phyloP scores from a whole-genome alignment of 2,888 invertebrate species.

The Eupithecia subumbrata region DNA sequence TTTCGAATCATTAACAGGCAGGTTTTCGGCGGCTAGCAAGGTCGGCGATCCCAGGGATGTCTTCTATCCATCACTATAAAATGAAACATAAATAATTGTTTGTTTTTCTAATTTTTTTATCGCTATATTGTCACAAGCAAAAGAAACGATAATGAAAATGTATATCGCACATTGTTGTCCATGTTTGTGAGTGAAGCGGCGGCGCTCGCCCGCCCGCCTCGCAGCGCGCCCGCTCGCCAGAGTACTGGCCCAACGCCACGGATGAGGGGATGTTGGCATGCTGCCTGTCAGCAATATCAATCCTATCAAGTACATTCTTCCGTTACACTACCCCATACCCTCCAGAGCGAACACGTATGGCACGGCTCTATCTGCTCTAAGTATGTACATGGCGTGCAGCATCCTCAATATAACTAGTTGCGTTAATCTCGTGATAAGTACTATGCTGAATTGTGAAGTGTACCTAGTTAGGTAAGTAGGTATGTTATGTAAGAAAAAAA shows the following conservation, averaged over 20 bases:
- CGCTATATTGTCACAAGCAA: background rate
- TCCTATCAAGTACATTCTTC: no score
- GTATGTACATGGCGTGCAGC: no score
- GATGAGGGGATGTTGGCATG: no score
- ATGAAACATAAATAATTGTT: background rate
- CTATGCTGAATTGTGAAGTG: no score
- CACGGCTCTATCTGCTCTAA: no score
- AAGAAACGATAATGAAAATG: slow-evolving; percentile 25
- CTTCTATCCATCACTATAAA: background rate
- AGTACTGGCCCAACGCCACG: no score
- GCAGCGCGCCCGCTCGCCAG: background rate
- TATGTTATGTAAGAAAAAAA: no score
- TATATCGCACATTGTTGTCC: slow-evolving; percentile 18
- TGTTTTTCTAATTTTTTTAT: background rate
- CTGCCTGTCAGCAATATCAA: no score
- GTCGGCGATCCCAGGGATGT: background rate
- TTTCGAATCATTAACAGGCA: background rate
- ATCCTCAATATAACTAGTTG: no score
- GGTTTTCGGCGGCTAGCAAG: background rate
- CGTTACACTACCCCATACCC: no score
- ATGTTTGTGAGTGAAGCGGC: slow-evolving; percentile 7
- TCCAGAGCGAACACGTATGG: background rate
- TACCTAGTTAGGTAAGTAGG: no score
- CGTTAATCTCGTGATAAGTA: no score
- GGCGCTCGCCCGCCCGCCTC: slow-evolving; percentile 1